These are phyloP conservation scores for Arizona elegans DNA, from an alignment of 2,113 vertebrate species.

Conservation along the genomic window DNA sequence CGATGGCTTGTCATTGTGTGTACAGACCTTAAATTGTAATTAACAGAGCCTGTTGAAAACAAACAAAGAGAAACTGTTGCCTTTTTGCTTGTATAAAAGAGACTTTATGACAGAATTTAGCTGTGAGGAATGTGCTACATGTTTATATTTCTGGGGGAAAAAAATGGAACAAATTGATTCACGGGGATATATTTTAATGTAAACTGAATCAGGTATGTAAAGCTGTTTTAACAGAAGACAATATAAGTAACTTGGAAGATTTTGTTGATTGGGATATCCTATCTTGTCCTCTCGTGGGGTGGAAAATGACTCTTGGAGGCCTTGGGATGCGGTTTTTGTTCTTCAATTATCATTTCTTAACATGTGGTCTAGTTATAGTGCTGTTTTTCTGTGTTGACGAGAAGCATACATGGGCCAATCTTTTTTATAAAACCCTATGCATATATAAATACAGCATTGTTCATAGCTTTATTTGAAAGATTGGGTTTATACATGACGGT, in stretches of 20 bases:
- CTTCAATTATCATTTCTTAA: conserved; percentile 86
- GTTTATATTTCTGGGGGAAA: conserved; percentile 87
- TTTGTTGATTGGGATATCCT: conserved; percentile 79
- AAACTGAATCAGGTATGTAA: conserved; percentile 98
- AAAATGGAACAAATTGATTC: conserved; percentile 86
- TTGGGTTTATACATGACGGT: conserved; percentile 87
- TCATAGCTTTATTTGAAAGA: conserved; percentile 98
- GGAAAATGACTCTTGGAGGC: conserved; percentile 90
- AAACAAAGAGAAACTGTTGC: conserved; percentile 87
- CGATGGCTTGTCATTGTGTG: conserved; percentile 85
- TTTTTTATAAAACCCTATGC: conserved; percentile 97
- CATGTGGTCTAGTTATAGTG: conserved; percentile 84
- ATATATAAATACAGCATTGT: conserved; percentile 99
- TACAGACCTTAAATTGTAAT: conserved; percentile 90
- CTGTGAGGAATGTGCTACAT: conserved; percentile 93
- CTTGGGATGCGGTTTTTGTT: conserved; percentile 89
- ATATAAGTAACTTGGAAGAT: conserved; percentile 83
- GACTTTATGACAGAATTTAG: conserved; percentile 93
- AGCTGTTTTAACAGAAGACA: conserved; percentile 86
- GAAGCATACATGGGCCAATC: conserved; percentile 94
- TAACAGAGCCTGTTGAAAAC: conserved; percentile 85
- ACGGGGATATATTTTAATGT: conserved; percentile 92
- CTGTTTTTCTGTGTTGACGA: conserved; percentile 88
- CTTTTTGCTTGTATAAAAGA: conserved; percentile 99
- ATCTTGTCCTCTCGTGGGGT: conserved; percentile 80